Conservation (phyloP, 2,797 vertebrate species). For the Anomalospiza imberbis region DNA sequence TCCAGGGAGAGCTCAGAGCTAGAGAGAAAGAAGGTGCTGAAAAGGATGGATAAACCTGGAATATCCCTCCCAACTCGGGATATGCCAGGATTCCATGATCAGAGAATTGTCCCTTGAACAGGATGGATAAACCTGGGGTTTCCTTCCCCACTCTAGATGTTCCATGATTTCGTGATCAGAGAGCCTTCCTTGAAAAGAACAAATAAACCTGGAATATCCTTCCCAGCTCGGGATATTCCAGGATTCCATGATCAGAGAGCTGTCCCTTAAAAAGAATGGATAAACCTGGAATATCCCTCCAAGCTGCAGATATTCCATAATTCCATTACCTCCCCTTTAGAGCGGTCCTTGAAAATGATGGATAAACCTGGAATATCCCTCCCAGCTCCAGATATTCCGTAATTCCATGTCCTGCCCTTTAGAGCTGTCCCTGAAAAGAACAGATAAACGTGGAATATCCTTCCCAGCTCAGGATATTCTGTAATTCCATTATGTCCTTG, state of each 20-base stretch:
- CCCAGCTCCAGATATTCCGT: no score
- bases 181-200: no score
- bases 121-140: background rate
- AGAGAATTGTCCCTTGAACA: no score
- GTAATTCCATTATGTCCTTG: background rate
- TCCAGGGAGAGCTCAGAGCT: background rate
- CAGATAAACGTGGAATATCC: background rate
- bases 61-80: rapidly evolving
- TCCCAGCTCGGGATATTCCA: background rate
- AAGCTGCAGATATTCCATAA: rapidly evolving
- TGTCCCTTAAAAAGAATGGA: background rate
- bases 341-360: no score
- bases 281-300: background rate
- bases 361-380: no score
- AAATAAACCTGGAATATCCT: background rate
- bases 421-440: background rate
- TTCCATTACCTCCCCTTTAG: no score
- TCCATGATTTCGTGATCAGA: background rate
- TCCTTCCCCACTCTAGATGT: rapidly evolving
- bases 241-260: no score
- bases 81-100: background rate
- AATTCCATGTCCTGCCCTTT: no score
- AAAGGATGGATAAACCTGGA: background rate
- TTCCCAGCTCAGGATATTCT: background rate
- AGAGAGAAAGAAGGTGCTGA: no score